These are phyloP conservation scores for Formica aserva DNA, from an alignment of 2,888 invertebrate species.

Conservation along the genomic window DNA sequence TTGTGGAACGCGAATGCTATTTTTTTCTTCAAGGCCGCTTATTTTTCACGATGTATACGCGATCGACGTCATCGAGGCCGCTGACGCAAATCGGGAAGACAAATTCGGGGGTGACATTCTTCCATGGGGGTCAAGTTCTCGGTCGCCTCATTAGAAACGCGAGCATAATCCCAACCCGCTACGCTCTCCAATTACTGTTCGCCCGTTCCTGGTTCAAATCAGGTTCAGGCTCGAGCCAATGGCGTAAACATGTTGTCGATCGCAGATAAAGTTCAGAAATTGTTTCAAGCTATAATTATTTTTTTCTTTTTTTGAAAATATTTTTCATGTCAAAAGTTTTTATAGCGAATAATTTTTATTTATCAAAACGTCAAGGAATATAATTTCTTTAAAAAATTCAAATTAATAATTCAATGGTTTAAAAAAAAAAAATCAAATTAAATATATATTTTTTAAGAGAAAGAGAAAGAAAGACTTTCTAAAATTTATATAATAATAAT, in stretches of 20 bases:
- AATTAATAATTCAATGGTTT: neutral
- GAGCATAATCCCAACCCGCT: conserved; percentile 75
- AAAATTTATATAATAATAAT: neutral
- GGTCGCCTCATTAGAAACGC: conserved; percentile 84
- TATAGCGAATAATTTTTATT: neutral
- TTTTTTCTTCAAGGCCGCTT: conserved; percentile 20
- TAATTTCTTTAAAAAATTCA: neutral
- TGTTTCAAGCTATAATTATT: neutral
- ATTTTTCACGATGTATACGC: neutral
- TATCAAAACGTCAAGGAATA: neutral
- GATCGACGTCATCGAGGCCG: neutral
- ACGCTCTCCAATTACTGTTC: conserved; percentile 77
- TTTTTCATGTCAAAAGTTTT: neutral
- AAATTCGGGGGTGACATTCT: conserved; percentile 66
- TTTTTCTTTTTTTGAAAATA: neutral
- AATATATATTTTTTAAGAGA: neutral
- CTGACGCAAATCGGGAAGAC: conserved; percentile 53
- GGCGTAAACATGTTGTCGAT: conserved; percentile 63
- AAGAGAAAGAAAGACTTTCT: neutral
- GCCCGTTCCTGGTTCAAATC: conserved; percentile 77
- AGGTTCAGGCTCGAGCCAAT: conserved; percentile 68
- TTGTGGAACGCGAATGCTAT: conserved; percentile 18
- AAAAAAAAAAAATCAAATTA: neutral
- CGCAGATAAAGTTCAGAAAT: neutral
- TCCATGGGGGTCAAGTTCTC: conserved; percentile 83